phyloP scores from a whole-genome alignment of 2,797 vertebrate species.

The Fundulus diaphanus region DNA sequence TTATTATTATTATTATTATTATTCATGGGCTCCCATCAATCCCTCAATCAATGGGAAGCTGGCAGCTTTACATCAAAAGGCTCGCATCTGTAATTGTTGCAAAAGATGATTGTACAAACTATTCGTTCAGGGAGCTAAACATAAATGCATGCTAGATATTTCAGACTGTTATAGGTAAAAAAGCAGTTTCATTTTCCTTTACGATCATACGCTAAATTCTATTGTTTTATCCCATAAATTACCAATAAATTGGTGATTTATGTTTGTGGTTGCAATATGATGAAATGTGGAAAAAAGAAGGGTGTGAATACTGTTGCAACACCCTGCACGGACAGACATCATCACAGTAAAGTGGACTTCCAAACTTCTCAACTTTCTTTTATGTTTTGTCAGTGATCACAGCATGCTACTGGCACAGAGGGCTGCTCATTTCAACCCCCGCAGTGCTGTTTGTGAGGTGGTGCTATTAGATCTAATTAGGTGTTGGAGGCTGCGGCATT shows the following conservation, averaged over 20 bases:
- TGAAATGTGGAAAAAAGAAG: background rate
- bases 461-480: constrained; percentile 16
- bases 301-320: background rate
- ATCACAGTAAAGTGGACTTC: background rate
- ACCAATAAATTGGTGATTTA: background rate
- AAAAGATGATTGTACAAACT: background rate
- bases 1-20: no score
- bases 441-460: constrained; percentile 9
- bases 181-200: no score
- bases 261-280: background rate
- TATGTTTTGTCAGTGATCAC: background rate
- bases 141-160: background rate
- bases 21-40: no score
- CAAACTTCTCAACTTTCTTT: constrained; percentile 1
- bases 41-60: no score
- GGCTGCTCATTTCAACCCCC: background rate
- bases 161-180: background rate
- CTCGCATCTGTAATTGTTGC: no score
- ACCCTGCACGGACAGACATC: background rate
- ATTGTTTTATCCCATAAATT: background rate
- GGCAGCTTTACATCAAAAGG: no score
- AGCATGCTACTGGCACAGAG: background rate
- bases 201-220: background rate
- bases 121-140: background rate
- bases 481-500: constrained; percentile 7